Base-by-base conservation (phyloP, 2,113 vertebrate species). In the Silurus asotus region DNA sequence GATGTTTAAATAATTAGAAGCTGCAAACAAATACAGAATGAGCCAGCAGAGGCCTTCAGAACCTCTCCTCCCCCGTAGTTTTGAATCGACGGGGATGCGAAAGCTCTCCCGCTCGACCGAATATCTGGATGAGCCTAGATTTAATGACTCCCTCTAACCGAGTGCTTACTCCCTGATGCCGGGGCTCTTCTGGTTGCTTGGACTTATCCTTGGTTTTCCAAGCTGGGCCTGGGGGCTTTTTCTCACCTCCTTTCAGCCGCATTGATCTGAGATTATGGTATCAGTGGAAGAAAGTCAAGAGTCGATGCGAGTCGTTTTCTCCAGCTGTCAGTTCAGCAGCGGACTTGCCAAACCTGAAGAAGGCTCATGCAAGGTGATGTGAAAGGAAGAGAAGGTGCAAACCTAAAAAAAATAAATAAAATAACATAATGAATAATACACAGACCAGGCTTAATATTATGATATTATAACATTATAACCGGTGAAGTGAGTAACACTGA, bases 1-100 rank as follows among this genome's bases (percentile, higher is more conserved):
- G 86, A 90, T 89, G 86, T 88, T 90, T 81, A 90, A 91, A 87
- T 89, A 88, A 91, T 91, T 89, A 89, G 82, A 70, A 87, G 84
- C 82, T 87, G 83, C 87, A 90, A 91, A 87, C 87, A 90, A 88
- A 89, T 83, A 85, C 75, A 8, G 80, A 70, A 62, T 56, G 56
- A 69, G 84, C 49, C 64, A 15, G 49, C 49, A 45, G 55, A 45
- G 62, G 67, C 70, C 67, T 87, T 82, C 59, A 37, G 37, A 37
- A 37, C 37, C 37, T 37, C 37, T 37, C 37, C 37, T 37, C 37
- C 20, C 48, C 56, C 11, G 56, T 37, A 67, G 67, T 84, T 37
- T 15, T 17, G 78, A 81, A 49, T 77, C 25, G 9, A 51, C 17
- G 15, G 69, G 55, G 72, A 84, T 37, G 23, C 58, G n/a, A 55